Conservation (phyloP, 2,888 invertebrate genomes). For the Lottia gigantea region DNA sequence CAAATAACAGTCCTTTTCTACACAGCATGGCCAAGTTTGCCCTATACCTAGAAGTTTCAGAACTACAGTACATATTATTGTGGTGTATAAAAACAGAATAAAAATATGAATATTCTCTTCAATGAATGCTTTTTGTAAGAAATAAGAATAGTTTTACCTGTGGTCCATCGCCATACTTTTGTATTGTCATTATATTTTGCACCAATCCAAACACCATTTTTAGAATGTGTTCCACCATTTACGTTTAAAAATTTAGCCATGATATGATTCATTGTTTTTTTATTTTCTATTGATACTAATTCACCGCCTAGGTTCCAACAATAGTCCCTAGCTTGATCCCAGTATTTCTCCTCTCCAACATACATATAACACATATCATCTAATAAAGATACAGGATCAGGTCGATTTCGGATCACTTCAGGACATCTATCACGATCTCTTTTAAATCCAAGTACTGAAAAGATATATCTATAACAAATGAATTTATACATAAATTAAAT, state of each 20-base stretch:
- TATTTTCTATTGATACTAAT: conserved; percentile 42
- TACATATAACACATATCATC: conserved; percentile 52
- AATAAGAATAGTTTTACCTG: conserved; percentile 39
- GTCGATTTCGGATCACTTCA: conserved; percentile 30
- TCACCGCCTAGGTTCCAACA: conserved; percentile 57
- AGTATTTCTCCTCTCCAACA: conserved; percentile 47
- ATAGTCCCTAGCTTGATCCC: conserved; percentile 45
- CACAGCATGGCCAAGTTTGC: too few species aligned
- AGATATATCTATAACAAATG: too few species aligned
- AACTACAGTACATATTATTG: too few species aligned
- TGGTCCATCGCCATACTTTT: conserved; percentile 54
- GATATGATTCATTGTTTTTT: conserved; percentile 50
- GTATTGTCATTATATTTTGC: conserved; percentile 39
- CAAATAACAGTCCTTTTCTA: too few species aligned
- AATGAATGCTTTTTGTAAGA: too few species aligned
- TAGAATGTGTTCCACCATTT: conserved; percentile 46
- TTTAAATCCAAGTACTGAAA: too few species aligned
- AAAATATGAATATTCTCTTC: too few species aligned
- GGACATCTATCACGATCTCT: conserved; percentile 29
- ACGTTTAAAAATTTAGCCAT: conserved; percentile 37
- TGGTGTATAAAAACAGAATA: too few species aligned
- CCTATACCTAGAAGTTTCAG: too few species aligned
- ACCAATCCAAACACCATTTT: conserved; percentile 58
- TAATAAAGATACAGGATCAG: conserved; percentile 30
- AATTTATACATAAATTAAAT: too few species aligned